These are phyloP conservation scores for Pyralis farinalis DNA, from an alignment of 2,888 invertebrate genomes.

Conservation along the genomic window DNA sequence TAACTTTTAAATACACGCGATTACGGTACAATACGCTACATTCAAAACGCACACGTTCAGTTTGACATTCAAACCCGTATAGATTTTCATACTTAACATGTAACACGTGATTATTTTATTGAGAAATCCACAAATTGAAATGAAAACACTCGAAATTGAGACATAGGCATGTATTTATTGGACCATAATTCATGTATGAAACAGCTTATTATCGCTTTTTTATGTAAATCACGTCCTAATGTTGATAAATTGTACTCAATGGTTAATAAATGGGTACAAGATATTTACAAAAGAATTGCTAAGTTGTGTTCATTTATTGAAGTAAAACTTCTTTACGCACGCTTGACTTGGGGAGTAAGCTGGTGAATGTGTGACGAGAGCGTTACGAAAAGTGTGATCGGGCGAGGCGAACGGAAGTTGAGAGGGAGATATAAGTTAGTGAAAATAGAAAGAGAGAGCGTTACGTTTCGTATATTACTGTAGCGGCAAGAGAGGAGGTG, in stretches of 20 bases:
- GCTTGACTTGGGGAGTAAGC: no score
- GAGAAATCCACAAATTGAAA: conserved; percentile 22
- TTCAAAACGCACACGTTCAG: neutral
- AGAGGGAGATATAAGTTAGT: no score
- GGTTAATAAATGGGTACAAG: conserved; percentile 8
- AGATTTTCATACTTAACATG: neutral
- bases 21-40: neutral
- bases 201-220: conserved; percentile 38
- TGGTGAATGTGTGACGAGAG: no score
- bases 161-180: conserved; percentile 48
- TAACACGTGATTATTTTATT: conserved; percentile 3
- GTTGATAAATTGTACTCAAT: conserved; percentile 18
- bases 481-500: no score
- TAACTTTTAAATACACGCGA: neutral
- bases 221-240: conserved; percentile 41
- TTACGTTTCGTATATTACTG: no score
- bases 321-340: no score
- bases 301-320: no score
- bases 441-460: no score
- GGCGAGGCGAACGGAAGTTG: no score
- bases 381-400: no score
- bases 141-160: conserved; percentile 37
- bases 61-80: neutral
- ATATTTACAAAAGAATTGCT: no score
- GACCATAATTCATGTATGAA: conserved; percentile 38